phyloP scores from a whole-genome alignment of 2,113 vertebrate genomes.

The Platysteira castanea region DNA sequence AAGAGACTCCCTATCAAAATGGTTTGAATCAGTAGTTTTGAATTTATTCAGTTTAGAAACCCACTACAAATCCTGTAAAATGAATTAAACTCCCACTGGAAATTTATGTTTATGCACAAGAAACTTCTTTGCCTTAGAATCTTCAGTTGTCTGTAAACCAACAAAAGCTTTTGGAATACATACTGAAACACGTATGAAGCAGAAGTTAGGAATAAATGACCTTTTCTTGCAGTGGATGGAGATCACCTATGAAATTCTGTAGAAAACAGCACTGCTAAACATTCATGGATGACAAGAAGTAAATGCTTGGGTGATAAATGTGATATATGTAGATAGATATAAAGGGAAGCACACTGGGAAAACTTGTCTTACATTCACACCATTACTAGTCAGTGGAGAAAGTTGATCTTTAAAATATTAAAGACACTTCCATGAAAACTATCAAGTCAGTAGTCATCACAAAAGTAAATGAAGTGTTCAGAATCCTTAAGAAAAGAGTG shows the following conservation, averaged over 20 bases:
- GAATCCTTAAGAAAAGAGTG: background rate
- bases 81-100: background rate
- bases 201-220: background rate
- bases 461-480: background rate
- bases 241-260: background rate
- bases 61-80: background rate
- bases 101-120: background rate
- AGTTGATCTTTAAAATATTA: background rate
- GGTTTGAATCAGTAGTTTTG: background rate
- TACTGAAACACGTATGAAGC: background rate
- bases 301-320: background rate
- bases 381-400: background rate
- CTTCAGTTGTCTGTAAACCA: background rate
- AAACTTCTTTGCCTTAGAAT: background rate
- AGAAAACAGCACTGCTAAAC: background rate
- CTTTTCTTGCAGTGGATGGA: background rate
- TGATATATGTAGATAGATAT: background rate
- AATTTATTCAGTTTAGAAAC: background rate
- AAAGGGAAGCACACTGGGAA: background rate
- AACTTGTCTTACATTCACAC: background rate
- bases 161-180: background rate
- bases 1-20: background rate
- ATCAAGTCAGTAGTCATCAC: background rate
- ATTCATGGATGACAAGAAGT: background rate
- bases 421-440: background rate